Percentiles rank a stretch among this genome's conserved stretches.
These are phyloP conservation scores for Hetaerina titia DNA, from an alignment of 2,888 invertebrate genomes.

Conservation along the genomic window DNA sequence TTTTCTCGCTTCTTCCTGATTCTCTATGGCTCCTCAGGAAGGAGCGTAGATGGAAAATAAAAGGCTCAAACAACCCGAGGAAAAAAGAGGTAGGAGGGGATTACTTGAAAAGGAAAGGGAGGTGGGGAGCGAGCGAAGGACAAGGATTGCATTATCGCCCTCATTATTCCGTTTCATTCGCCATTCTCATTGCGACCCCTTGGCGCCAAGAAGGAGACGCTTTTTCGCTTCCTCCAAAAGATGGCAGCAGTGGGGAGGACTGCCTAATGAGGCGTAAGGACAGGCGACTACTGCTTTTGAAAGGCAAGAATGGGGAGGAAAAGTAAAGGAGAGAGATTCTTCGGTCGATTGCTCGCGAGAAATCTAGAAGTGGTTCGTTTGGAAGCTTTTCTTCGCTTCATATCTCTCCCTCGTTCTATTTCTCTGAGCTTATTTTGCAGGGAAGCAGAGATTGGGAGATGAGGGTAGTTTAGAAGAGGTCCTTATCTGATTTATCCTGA, in stretches of 20 bases:
- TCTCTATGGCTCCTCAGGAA: too few species aligned
- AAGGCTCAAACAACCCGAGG: background rate
- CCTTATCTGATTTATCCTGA: slow-evolving; percentile 47
- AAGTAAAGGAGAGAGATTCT: slow-evolving; percentile 28
- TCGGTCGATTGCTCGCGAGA: slow-evolving; percentile 61
- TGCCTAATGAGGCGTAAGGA: slow-evolving; percentile 61
- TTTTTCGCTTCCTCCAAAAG: slow-evolving; percentile 57
- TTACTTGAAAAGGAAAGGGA: background rate
- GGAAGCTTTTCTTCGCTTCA: slow-evolving; percentile 17
- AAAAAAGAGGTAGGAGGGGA: background rate
- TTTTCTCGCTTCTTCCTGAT: too few species aligned
- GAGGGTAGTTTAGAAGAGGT: background rate
- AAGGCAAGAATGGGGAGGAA: slow-evolving; percentile 7
- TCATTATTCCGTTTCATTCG: slow-evolving; percentile 65
- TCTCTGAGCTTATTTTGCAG: slow-evolving; percentile 32
- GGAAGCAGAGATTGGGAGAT: background rate
- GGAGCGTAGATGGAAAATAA: background rate
- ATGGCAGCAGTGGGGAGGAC: slow-evolving; percentile 57
- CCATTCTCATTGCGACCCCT: slow-evolving; percentile 62
- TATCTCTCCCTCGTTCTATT: slow-evolving; percentile 40
- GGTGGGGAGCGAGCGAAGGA: background rate
- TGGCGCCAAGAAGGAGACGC: slow-evolving; percentile 59
- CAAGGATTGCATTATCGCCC: slow-evolving; percentile 62
- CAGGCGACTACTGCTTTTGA: slow-evolving; percentile 49
- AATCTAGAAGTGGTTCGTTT: slow-evolving; percentile 54